Percentiles rank a stretch among this genome's conserved stretches.
Evolutionary conservation across 2,113 vertebrate species (phyloP).

Genomic region (Sakesphorus luctuosus): DNA sequence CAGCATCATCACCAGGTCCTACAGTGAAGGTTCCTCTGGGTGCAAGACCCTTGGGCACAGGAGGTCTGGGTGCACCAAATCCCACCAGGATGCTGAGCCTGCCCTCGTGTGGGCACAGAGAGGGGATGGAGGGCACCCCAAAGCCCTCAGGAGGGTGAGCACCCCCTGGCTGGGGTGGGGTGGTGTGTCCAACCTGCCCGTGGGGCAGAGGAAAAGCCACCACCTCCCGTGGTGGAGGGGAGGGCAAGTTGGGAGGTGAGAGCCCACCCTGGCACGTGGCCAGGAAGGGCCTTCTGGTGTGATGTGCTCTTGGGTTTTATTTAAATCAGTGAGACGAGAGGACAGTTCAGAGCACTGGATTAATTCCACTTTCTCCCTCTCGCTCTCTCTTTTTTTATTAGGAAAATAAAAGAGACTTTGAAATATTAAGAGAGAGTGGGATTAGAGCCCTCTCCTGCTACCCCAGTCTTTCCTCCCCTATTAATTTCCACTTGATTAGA

Average conservation of each 20-base stretch:
- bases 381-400: constrained; percentile 87
- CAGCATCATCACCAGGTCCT: accelerated
- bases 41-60: accelerated
- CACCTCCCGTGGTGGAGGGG: neutral
- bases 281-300: constrained; percentile 84
- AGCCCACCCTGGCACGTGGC: constrained; percentile 82
- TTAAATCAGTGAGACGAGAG: constrained; percentile 93
- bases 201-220: neutral
- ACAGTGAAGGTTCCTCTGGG: neutral
- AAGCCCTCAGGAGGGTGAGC: accelerated
- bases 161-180: neutral
- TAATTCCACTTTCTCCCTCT: constrained; percentile 90
- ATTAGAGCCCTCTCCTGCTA: constrained; percentile 98
- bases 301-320: constrained; percentile 92
- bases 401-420: constrained; percentile 99
- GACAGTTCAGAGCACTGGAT: constrained; percentile 97
- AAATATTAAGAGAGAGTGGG: constrained; percentile 99
- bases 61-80: neutral
- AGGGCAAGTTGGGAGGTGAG: constrained; percentile 73
- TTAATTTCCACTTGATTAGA: constrained; percentile 99
- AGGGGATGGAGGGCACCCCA: neutral
- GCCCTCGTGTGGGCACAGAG: neutral
- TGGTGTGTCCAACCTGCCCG: accelerated
- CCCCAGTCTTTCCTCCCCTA: constrained; percentile 93
- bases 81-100: neutral